A percentile compares a stretch with the other conserved stretches of the same genome.
Conservation (phyloP, 2,888 invertebrate genomes). For the Drosophila kuntzei region DNA sequence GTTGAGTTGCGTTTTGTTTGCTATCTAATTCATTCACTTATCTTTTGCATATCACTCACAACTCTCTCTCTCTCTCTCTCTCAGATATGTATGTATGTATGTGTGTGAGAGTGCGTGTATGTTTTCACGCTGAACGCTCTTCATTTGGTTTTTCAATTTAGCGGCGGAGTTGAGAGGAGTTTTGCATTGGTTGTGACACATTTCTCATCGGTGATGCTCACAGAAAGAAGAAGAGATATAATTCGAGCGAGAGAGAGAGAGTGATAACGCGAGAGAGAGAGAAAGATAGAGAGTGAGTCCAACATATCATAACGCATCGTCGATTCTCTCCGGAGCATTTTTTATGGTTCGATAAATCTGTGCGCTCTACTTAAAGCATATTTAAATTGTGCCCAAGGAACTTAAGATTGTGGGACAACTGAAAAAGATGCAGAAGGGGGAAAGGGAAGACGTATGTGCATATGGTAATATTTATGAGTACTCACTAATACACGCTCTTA, state of each 20-base stretch:
- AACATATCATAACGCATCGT: slow-evolving; percentile 45
- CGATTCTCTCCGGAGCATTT: slow-evolving; percentile 31
- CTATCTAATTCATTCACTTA: slow-evolving; percentile 26
- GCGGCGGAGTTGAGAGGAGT: background rate
- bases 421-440: background rate
- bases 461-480: slow-evolving; percentile 68
- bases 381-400: slow-evolving; percentile 54
- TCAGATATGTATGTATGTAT: background rate
- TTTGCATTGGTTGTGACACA: slow-evolving; percentile 11
- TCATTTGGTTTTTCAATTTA: slow-evolving; percentile 24
- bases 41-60: slow-evolving; percentile 20
- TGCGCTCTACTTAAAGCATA: slow-evolving; percentile 66
- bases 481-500: slow-evolving; percentile 68
- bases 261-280: background rate
- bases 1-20: slow-evolving; percentile 7
- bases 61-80: background rate
- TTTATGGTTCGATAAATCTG: slow-evolving; percentile 65
- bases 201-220: slow-evolving; percentile 4
- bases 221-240: background rate
- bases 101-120: background rate
- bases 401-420: slow-evolving; percentile 20
- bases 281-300: background rate
- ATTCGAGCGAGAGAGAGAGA: background rate
- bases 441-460: slow-evolving; percentile 44
- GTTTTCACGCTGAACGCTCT: slow-evolving; percentile 26